Percentiles rank a stretch among this genome's conserved stretches.
These are phyloP conservation scores for Hormaphis cornu DNA, from an alignment of 1,140 invertebrate species.

Conservation along the genomic window DNA sequence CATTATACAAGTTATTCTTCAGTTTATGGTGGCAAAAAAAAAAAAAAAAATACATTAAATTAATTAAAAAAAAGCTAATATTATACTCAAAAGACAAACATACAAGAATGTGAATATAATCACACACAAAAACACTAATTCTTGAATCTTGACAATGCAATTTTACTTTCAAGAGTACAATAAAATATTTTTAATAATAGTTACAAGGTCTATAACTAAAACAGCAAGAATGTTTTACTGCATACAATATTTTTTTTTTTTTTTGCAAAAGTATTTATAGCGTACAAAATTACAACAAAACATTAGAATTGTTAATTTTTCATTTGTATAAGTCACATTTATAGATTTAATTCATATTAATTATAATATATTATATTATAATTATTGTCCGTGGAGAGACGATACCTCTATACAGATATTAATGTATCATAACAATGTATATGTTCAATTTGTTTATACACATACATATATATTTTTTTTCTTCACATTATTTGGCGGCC, in stretches of 20 bases:
- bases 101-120: neutral
- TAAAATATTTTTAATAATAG: neutral
- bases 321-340: neutral
- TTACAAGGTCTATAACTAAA: neutral
- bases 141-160: neutral
- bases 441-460: neutral
- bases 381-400: neutral
- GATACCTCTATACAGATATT: neutral
- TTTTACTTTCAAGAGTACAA: neutral
- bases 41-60: too few species aligned
- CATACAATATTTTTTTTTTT: neutral
- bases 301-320: neutral
- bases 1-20: neutral
- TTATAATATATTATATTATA: neutral
- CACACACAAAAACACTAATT: constrained; percentile 4
- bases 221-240: neutral
- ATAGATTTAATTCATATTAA: neutral
- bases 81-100: neutral
- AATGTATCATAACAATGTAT: neutral
- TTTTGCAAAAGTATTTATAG: neutral
- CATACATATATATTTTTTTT: neutral
- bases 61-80: neutral
- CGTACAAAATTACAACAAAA: neutral
- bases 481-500: neutral
- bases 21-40: neutral